Base-by-base conservation (phyloP, 2,113 vertebrate genomes). In the Climacteris rufus region DNA sequence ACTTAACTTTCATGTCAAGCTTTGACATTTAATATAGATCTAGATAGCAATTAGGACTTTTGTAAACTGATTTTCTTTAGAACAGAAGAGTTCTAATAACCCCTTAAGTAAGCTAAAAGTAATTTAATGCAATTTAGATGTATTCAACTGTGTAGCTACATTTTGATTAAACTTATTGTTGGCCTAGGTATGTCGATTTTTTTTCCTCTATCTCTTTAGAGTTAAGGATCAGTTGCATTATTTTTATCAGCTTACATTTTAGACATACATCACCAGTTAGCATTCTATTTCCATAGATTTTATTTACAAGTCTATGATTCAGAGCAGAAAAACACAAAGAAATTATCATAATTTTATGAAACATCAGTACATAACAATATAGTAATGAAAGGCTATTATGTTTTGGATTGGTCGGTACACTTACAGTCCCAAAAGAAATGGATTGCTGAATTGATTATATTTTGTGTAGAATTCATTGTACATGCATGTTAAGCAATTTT, bases 141-240 rank as follows among this genome's bases (percentile, higher is more conserved):
- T 63, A 94, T 89, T 96, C 83, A 93, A 11, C 76, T 83, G 6
- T 87, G 21, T 50, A 87, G 44, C 25, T 89, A 82, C 13, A 77
- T 93, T 74, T 93, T 97, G 60, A 96, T 97, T 96, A 93, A 96
- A 87, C 72, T 81, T 79, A 63, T 76, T 96, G 79, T 94, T 89
- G 69, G 76, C 53, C 10, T 50, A 84, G 88, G 57, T 59, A 16
- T 53, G 20, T 19, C 88, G 54, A 42, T 78, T 54, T 78, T 72
- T 40, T 87, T 52, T 78, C 28, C 56, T 53, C 28, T 39, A 11
- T 91, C 83, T 89, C 30, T 82, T 82, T 53, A 85, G 27, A 42
- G 7, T 81, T 91, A 82, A 79, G 27, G 22, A 94, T 90, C 30
- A 60, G 33, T 74, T 93, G 7, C 33, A 70, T 72, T 91, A 44